A percentile compares a stretch with the other conserved stretches of the same genome.
Conservation (phyloP, 2,113 vertebrate species). For the Todiramphus chloris region DNA sequence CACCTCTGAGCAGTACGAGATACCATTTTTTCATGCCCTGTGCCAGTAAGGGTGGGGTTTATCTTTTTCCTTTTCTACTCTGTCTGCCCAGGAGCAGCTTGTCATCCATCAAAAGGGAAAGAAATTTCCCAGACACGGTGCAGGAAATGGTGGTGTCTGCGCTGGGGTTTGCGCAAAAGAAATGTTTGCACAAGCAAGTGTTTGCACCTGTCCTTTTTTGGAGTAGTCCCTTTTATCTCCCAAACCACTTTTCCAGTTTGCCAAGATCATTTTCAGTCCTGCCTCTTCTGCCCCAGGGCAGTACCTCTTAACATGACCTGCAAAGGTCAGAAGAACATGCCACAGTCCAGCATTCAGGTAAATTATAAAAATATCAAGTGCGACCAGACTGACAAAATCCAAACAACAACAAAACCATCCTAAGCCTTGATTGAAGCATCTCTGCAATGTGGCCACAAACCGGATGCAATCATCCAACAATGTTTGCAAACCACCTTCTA, state of each 20-base stretch:
- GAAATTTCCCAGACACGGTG: neutral
- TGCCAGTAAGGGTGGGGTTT: neutral
- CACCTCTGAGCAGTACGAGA: fast-evolving
- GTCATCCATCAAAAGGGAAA: neutral
- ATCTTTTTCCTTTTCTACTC: neutral
- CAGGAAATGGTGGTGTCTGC: neutral
- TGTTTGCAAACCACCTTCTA: neutral
- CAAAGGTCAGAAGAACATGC: neutral
- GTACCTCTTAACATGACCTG: neutral
- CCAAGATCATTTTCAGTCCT: neutral
- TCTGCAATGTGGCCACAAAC: neutral
- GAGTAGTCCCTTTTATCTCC: neutral
- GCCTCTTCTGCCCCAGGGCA: neutral
- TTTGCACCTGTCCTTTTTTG: neutral
- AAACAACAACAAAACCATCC: neutral
- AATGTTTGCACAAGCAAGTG: neutral
- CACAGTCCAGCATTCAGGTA: neutral
- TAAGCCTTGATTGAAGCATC: neutral
- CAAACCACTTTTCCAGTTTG: neutral
- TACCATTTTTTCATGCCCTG: neutral
- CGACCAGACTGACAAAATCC: neutral
- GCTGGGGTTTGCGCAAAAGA: neutral
- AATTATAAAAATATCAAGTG: neutral
- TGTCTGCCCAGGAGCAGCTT: neutral
- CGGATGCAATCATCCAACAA: neutral